phyloP scores from a whole-genome alignment of 2,888 invertebrate genomes.

The Ischnura elegans region DNA sequence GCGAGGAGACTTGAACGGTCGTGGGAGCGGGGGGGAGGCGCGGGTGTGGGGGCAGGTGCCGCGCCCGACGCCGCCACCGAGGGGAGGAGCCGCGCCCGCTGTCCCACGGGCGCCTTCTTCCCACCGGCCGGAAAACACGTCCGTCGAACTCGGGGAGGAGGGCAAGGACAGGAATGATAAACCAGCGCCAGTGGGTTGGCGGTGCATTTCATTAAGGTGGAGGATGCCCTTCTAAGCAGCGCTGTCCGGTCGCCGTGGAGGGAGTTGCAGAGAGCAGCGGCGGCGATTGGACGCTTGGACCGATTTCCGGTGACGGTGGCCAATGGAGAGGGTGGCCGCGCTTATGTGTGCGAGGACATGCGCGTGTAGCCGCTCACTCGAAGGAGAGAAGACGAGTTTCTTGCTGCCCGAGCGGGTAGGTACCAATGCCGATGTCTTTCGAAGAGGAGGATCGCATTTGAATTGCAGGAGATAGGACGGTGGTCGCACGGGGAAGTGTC shows the following conservation, averaged over 20 bases:
- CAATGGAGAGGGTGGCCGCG: background rate
- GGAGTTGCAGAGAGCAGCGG: background rate
- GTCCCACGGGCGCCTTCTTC: background rate
- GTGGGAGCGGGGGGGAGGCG: background rate
- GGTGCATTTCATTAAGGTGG: slow-evolving; percentile 33
- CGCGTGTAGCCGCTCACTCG: background rate
- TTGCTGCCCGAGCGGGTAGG: background rate
- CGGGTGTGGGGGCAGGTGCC: background rate
- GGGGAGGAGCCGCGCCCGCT: background rate
- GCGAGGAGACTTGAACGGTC: background rate
- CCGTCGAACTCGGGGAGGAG: slow-evolving; percentile 13
- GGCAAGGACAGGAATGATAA: background rate
- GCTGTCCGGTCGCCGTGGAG: background rate
- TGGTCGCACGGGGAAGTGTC: background rate
- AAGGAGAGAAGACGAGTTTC: background rate
- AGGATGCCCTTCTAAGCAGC: slow-evolving; percentile 12
- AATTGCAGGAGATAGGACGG: background rate
- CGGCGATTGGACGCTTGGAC: background rate
- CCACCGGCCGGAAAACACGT: slow-evolving; percentile 60
- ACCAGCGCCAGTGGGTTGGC: background rate
- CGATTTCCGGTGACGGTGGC: background rate
- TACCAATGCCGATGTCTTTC: background rate
- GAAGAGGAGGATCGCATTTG: background rate
- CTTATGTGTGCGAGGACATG: background rate
- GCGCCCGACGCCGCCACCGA: background rate